phyloP scores from a whole-genome alignment of 2,888 invertebrate genomes.

The Agrypnus murinus region DNA sequence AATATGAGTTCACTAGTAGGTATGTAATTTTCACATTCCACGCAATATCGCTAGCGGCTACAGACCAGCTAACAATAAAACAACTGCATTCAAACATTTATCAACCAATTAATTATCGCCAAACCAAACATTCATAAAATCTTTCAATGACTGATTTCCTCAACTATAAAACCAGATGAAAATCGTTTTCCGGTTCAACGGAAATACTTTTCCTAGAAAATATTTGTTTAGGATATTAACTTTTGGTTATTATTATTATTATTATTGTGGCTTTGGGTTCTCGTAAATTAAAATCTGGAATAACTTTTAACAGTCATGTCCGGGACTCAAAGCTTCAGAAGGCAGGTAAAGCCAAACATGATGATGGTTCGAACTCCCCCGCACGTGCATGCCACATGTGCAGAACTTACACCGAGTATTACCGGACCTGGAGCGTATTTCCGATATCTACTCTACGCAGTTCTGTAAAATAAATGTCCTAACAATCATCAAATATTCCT shows the following conservation, averaged over 20 bases:
- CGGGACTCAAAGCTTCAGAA: conserved; percentile 31
- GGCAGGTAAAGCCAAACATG: conserved; percentile 42
- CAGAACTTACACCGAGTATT: conserved; percentile 38
- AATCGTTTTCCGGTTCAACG: no score
- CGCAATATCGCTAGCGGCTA: no score
- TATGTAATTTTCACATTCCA: no score
- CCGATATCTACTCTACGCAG: conserved; percentile 27
- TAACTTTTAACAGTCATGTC: conserved; percentile 22
- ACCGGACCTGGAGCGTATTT: conserved; percentile 38
- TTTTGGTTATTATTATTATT: conserved; percentile 12
- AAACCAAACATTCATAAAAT: no score
- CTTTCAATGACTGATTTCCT: no score
- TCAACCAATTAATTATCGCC: no score
- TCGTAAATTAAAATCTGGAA: conserved; percentile 19
- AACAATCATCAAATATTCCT: not conserved
- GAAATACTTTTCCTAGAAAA: no score
- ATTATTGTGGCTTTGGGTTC: conserved; percentile 16
- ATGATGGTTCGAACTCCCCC: conserved; percentile 41
- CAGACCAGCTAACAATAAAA: no score
- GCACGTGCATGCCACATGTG: conserved; percentile 51
- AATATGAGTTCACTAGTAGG: no score
- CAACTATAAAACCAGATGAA: no score
- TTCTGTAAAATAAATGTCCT: not conserved
- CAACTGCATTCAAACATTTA: no score
- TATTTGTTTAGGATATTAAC: conserved; percentile 2